These are phyloP conservation scores for Ostrea edulis DNA, from an alignment of 1,140 invertebrate genomes.

Conservation along the genomic window DNA sequence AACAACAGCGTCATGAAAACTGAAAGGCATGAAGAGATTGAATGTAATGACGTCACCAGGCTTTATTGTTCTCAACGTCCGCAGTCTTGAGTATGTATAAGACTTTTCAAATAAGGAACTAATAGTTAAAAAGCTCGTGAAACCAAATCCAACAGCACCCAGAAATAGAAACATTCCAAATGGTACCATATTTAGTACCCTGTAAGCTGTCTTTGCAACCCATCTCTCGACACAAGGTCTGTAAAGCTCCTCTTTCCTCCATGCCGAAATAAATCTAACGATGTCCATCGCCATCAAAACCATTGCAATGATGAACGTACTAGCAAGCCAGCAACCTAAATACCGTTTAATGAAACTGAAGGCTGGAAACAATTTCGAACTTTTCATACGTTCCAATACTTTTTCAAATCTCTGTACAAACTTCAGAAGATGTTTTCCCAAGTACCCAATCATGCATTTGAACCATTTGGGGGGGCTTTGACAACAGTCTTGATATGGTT, in stretches of 20 bases:
- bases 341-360: not conserved
- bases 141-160: not conserved
- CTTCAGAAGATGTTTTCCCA: too few relatives aligned
- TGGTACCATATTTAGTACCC: not conserved
- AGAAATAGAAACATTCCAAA: not conserved
- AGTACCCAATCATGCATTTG: not conserved
- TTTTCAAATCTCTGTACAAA: not conserved
- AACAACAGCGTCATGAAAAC: not conserved
- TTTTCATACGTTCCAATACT: not conserved
- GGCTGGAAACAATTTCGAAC: not conserved
- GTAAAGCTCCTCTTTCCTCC: not conserved
- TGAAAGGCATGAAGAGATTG: not conserved
- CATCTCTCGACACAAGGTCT: not conserved
- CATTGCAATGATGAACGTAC: not conserved
- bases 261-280: not conserved
- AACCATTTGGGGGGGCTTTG: not conserved
- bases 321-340: not conserved
- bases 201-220: not conserved
- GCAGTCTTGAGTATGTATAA: not conserved
- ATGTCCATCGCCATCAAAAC: not conserved
- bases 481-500: not conserved
- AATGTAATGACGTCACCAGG: not conserved
- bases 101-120: not conserved
- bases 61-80: not conserved
- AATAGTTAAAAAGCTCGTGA: not conserved